Conservation (phyloP, 2,113 vertebrate species). For the Ovibos moschatus region DNA sequence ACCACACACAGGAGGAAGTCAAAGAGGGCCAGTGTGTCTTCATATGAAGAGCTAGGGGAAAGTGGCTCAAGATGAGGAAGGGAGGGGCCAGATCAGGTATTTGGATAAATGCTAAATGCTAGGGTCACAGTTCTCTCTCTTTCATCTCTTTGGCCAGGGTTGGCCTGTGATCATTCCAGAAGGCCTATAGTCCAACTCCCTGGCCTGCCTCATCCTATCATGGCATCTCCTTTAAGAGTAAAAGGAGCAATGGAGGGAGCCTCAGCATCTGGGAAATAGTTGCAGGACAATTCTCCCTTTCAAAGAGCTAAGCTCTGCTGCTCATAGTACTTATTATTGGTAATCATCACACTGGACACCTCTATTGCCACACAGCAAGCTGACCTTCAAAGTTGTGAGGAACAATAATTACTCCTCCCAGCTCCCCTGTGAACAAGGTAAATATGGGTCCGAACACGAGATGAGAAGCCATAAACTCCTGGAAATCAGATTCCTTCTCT, state of each 20-base stretch:
- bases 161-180: not conserved
- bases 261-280: not conserved
- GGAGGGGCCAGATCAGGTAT: not conserved
- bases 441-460: constrained; percentile 10
- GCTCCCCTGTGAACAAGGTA: not conserved
- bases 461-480: not conserved
- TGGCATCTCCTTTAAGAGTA: not conserved
- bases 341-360: constrained; percentile 33
- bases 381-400: constrained; percentile 32
- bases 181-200: not conserved
- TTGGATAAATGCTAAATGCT: not conserved
- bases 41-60: not conserved
- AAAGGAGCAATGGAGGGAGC: not conserved
- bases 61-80: not conserved
- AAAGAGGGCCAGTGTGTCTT: not conserved
- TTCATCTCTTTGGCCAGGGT: not conserved
- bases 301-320: constrained; percentile 2
- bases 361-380: constrained; percentile 32
- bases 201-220: not conserved
- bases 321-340: constrained; percentile 40
- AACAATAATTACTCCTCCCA: constrained; percentile 26
- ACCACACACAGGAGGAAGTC: not conserved
- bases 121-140: not conserved
- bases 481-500: not conserved
- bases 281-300: not conserved